Evolutionary conservation across 2,888 invertebrate genomes (phyloP), one percentile per base, ranked within the genome.

Genomic region (Arrhopalites spinosus): DNA sequence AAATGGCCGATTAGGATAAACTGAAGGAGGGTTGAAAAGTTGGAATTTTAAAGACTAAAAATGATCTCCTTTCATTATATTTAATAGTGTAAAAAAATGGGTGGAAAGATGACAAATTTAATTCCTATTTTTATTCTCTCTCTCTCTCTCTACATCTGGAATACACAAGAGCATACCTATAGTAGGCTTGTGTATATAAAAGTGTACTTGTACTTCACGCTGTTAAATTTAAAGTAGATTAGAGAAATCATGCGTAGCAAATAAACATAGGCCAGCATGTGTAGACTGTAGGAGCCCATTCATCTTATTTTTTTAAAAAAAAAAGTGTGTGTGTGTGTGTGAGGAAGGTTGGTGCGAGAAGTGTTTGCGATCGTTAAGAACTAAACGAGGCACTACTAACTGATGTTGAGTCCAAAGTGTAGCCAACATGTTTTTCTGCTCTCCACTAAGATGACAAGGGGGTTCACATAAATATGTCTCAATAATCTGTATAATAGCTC

Each of bases 381-480:
- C 15, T 53, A 53, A 53, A 20, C 53, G 53, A 30, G 8, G 29
- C 13, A 29, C 8, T 30, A 2, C 30, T n/a, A n/a, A 64, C n/a
- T 13, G 59, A 13, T 53, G 59, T 8, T 59, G 59, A 8, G 2
- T 59, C 1, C n/a, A n/a, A n/a, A n/a, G n/a, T n/a, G n/a, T n/a
- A n/a, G n/a, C n/a, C n/a, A n/a, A n/a, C n/a, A n/a, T n/a, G n/a
- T n/a, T n/a, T n/a, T n/a, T n/a, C n/a, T 2, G 25, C 20, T 59
- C 23, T 2, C 1, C 20, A 25, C 45, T 36, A 59, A 47, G 47
- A 23, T 72, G 72, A 76, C 75, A 77, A 76, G 73, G 67, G 13
- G 15, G 71, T 53, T n/a, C 75, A 43, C 78, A 77, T 78, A 78
- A 78, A 78, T 71, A 78, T 77, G 76, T 76, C 78, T 75, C 66